Percentiles rank a stretch among this genome's conserved stretches.
phyloP scores from a whole-genome alignment of 2,113 vertebrate genomes.

The Hippotragus niger region DNA sequence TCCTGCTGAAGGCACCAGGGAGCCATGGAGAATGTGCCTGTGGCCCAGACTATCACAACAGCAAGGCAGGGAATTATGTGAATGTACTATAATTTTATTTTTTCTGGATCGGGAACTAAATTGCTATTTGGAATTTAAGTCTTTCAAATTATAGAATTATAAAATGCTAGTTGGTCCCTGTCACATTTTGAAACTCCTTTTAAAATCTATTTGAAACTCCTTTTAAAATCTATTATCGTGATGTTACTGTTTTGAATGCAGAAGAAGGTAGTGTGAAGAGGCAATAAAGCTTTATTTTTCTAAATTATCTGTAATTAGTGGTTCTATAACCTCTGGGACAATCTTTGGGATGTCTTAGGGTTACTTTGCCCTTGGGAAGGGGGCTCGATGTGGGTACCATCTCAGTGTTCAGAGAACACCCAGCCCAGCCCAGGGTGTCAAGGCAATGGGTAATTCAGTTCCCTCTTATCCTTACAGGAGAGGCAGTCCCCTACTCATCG shows the following conservation, averaged over 20 bases:
- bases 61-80: neutral
- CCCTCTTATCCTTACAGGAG: constrained; percentile 82
- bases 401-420: neutral
- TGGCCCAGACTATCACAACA: neutral
- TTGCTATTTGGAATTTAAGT: neutral
- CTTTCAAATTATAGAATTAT: neutral
- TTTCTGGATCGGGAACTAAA: neutral
- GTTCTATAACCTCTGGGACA: neutral
- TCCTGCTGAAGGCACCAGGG: neutral
- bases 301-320: neutral
- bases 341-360: neutral
- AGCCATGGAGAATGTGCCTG: neutral
- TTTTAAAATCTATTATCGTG: neutral
- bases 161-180: neutral
- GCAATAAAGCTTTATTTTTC: neutral
- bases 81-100: neutral
- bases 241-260: neutral
- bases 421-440: accelerated
- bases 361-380: neutral
- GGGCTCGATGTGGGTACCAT: neutral
- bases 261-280: neutral
- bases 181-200: constrained; percentile 6
- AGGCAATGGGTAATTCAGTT: neutral
- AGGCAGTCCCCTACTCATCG: constrained; percentile 96
- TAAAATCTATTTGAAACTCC: constrained; percentile 16